Conservation (phyloP, 2,797 vertebrate genomes). For the Tragelaphus eurycerus region DNA sequence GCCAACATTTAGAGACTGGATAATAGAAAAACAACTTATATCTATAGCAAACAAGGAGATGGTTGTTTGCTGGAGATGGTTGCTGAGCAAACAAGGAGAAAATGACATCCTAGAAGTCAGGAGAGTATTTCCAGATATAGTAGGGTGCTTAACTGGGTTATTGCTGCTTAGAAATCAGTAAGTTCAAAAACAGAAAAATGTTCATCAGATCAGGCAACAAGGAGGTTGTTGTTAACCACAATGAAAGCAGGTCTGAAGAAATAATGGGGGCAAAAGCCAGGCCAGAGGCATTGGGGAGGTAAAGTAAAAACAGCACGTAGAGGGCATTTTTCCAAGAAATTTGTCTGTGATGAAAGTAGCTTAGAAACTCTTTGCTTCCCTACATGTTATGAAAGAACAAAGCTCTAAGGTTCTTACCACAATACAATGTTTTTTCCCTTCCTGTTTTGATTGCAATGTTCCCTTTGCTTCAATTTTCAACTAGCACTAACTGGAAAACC, state of each 20-base stretch:
- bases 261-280: background rate
- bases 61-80: background rate
- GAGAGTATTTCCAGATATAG: background rate
- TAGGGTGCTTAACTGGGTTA: background rate
- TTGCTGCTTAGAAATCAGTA: conserved; percentile 4
- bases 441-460: conserved; percentile 72
- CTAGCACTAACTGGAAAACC: conserved; percentile 58
- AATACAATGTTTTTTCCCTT: conserved; percentile 52
- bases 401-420: conserved; percentile 45
- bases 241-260: background rate
- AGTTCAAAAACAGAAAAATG: background rate
- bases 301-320: background rate
- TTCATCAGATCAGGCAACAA: background rate
- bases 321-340: conserved; percentile 27
- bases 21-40: background rate
- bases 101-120: background rate
- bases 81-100: background rate
- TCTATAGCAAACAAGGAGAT: background rate
- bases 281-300: background rate
- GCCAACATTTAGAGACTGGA: background rate
- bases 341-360: conserved; percentile 37
- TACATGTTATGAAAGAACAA: conserved; percentile 54
- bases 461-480: conserved; percentile 58
- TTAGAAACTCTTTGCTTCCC: conserved; percentile 37
- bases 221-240: background rate